These are phyloP conservation scores for Clepsis dumicolana DNA, from an alignment of 2,888 invertebrate species.

Conservation along the genomic window DNA sequence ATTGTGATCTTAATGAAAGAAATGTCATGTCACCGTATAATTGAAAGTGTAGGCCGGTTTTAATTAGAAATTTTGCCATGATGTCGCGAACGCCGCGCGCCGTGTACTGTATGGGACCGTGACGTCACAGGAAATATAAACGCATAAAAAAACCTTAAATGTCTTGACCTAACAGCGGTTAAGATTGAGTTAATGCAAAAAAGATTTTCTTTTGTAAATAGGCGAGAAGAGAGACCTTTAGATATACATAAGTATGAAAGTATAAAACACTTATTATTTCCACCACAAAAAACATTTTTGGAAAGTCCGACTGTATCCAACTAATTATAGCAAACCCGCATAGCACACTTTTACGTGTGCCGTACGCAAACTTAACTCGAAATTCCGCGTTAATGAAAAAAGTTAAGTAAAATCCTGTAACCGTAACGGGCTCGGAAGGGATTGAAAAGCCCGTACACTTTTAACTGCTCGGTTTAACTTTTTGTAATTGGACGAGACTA, in stretches of 20 bases:
- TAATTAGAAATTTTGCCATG: slow-evolving; percentile 19
- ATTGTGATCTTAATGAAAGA: slow-evolving; percentile 24
- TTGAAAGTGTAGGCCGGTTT: slow-evolving; percentile 14
- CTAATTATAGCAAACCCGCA: background rate
- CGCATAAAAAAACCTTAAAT: too few species aligned
- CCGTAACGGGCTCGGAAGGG: slow-evolving; percentile 12
- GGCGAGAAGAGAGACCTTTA: too few species aligned
- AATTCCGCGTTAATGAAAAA: slow-evolving; percentile 25
- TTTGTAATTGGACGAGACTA: slow-evolving; percentile 18
- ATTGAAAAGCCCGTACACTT: slow-evolving; percentile 33
- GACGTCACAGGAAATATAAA: background rate
- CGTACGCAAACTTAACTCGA: slow-evolving; percentile 11
- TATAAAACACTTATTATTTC: background rate
- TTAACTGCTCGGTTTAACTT: slow-evolving; percentile 25
- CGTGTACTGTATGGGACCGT: background rate
- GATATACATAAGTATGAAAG: too few species aligned
- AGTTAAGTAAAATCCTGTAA: slow-evolving; percentile 23
- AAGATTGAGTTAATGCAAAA: too few species aligned
- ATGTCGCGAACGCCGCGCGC: background rate
- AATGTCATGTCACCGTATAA: slow-evolving; percentile 16
- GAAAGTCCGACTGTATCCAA: background rate
- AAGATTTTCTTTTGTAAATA: too few species aligned
- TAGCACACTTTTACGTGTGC: background rate
- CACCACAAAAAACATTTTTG: background rate
- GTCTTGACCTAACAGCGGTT: too few species aligned